phyloP scores from a whole-genome alignment of 1,140 invertebrate species.

The Drosophila novamexicana region DNA sequence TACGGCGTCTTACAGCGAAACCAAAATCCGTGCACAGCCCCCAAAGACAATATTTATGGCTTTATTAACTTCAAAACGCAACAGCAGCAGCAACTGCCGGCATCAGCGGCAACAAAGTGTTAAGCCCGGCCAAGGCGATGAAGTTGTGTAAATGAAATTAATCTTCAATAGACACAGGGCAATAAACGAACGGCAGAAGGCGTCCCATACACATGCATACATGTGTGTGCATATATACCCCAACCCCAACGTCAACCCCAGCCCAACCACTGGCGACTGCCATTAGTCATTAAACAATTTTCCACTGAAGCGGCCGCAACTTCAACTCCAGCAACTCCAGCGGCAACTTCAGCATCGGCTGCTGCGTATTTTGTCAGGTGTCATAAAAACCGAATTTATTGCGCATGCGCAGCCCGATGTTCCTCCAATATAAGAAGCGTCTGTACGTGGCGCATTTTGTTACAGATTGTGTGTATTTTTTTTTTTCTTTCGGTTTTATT shows the following conservation, averaged over 20 bases:
- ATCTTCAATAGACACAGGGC: constrained; percentile 83
- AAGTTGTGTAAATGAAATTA: constrained; percentile 83
- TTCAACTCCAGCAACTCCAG: constrained; percentile 33
- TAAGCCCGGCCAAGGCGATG: constrained; percentile 75
- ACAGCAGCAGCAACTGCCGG: constrained; percentile 37
- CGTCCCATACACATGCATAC: constrained; percentile 12
- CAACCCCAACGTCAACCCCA: not conserved
- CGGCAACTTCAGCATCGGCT: constrained; percentile 40
- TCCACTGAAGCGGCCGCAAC: constrained; percentile 70
- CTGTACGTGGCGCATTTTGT: constrained; percentile 52
- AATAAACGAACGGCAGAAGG: constrained; percentile 69
- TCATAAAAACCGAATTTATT: constrained; percentile 84
- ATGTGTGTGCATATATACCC: not conserved
- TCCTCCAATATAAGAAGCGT: constrained; percentile 45
- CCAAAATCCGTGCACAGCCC: constrained; percentile 58
- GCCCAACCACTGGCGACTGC: constrained; percentile 38
- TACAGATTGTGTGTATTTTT: constrained; percentile 49
- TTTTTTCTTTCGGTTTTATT: constrained; percentile 64
- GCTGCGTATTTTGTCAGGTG: constrained; percentile 84
- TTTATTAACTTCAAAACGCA: constrained; percentile 81
- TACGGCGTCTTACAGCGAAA: constrained; percentile 61
- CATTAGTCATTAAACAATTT: constrained; percentile 82
- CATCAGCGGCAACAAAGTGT: constrained; percentile 70
- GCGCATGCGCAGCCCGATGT: constrained; percentile 77
- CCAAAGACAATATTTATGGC: constrained; percentile 80